These are phyloP conservation scores for Clunio marinus DNA, from an alignment of 2,888 invertebrate species.

Conservation along the genomic window DNA sequence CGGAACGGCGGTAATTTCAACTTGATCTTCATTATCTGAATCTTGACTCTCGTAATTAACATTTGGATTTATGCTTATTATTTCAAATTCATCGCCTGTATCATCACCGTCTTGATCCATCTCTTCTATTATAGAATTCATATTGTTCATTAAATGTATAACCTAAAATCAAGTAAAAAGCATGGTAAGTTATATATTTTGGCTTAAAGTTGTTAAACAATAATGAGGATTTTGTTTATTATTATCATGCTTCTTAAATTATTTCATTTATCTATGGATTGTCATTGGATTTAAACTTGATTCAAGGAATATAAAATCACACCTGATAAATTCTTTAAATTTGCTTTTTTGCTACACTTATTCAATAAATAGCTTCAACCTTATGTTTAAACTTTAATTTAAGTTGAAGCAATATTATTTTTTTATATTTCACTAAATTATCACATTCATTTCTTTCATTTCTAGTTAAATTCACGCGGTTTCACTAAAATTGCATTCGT, in stretches of 20 bases:
- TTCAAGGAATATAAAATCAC: too few species aligned
- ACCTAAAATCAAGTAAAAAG: not conserved
- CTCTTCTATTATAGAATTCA: not conserved
- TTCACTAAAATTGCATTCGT: not conserved
- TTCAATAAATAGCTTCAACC: too few species aligned
- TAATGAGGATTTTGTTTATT: not conserved
- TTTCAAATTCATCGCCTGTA: slow-evolving; percentile 5
- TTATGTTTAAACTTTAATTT: too few species aligned
- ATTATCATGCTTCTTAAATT: too few species aligned
- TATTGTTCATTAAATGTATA: not conserved
- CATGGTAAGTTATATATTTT: not conserved
- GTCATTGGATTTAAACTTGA: too few species aligned
- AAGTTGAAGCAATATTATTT: too few species aligned
- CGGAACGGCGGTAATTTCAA: too few species aligned
- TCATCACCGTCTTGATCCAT: not conserved
- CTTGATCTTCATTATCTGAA: too few species aligned
- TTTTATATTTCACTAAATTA: slow-evolving; percentile 12
- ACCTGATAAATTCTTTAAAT: too few species aligned
- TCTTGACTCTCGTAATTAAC: not conserved
- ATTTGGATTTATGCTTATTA: slow-evolving; percentile 14
- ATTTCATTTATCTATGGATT: too few species aligned
- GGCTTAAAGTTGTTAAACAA: not conserved
- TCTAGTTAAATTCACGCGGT: not conserved
- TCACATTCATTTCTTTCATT: not conserved
- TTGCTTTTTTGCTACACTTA: too few species aligned